These are phyloP conservation scores for Penaeus japonicus DNA, from an alignment of 1,140 invertebrate species.

Conservation along the genomic window DNA sequence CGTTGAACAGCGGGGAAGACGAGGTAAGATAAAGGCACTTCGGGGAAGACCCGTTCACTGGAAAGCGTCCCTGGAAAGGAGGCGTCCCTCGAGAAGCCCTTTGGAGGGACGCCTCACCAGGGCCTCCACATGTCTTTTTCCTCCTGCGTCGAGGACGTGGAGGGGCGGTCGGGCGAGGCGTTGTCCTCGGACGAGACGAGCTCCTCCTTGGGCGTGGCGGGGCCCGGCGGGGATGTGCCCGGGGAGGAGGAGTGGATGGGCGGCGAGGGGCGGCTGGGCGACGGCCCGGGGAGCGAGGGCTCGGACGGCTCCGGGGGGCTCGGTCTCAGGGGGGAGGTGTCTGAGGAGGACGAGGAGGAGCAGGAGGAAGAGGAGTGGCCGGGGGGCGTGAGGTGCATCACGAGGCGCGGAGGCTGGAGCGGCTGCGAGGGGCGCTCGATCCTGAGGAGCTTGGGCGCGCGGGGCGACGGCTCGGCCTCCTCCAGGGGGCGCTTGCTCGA, in stretches of 20 bases:
- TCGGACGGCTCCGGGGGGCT: background rate
- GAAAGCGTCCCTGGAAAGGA: no score
- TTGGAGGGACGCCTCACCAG: conserved; percentile 12
- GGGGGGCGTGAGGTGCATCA: conserved; percentile 6
- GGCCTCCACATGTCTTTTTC: conserved; percentile 51
- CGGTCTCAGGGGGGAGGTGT: no score
- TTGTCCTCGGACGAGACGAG: background rate
- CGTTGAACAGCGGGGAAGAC: no score
- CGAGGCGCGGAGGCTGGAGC: background rate
- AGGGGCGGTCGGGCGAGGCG: conserved; percentile 9
- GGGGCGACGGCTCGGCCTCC: background rate
- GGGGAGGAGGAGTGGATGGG: no score
- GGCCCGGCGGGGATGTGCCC: background rate
- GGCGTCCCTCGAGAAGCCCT: background rate
- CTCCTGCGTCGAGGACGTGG: conserved; percentile 11
- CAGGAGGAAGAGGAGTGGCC: background rate
- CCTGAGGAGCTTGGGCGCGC: background rate
- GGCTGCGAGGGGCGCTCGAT: background rate
- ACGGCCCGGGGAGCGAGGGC: background rate
- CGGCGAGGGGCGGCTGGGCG: no score
- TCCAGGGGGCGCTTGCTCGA: background rate
- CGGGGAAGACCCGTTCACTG: no score
- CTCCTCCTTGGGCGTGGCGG: conserved; percentile 18
- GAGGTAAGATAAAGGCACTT: no score
- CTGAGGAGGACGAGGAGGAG: background rate